A percentile compares a stretch with the other conserved stretches of the same genome.
These are phyloP conservation scores for Eueremaeus valkanovi DNA, from an alignment of 2,888 invertebrate species.

Conservation along the genomic window DNA sequence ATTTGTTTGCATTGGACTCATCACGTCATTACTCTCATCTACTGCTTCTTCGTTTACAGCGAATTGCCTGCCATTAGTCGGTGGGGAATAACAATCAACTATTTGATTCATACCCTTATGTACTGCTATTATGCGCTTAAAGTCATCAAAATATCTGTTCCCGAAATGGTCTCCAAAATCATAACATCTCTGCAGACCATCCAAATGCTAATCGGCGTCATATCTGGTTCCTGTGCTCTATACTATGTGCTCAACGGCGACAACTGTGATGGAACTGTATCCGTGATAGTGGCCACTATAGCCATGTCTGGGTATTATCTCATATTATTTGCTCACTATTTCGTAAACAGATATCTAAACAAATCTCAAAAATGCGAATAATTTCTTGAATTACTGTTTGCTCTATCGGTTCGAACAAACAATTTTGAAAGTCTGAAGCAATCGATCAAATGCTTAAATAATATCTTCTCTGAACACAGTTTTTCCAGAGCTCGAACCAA, in stretches of 20 bases:
- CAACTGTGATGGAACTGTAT: slow-evolving; percentile 37
- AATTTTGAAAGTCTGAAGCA: too few species aligned
- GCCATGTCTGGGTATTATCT: slow-evolving; percentile 30
- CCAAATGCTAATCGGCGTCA: slow-evolving; percentile 36
- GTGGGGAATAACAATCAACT: slow-evolving; percentile 36
- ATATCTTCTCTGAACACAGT: too few species aligned
- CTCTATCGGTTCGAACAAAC: too few species aligned
- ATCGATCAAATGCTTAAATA: too few species aligned
- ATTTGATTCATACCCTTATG: slow-evolving; percentile 33
- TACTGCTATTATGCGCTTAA: slow-evolving; percentile 38
- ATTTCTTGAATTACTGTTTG: not conserved
- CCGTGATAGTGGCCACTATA: slow-evolving; percentile 26
- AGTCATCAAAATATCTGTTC: slow-evolving; percentile 26
- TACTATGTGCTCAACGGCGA: not conserved
- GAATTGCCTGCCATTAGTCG: slow-evolving; percentile 25
- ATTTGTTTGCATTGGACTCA: slow-evolving; percentile 38
- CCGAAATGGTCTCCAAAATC: not conserved
- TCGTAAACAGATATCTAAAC: slow-evolving; percentile 21
- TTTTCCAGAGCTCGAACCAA: too few species aligned
- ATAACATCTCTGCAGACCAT: slow-evolving; percentile 37
- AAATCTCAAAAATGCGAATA: not conserved
- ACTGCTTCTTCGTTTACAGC: slow-evolving; percentile 34
- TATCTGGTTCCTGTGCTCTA: slow-evolving; percentile 21
- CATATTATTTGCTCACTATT: slow-evolving; percentile 37
- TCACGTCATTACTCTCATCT: slow-evolving; percentile 34